A percentile compares a stretch with the other conserved stretches of the same genome.
These are phyloP conservation scores for Tokudaia tokunoshimensis DNA, from an alignment of 2,797 vertebrate genomes.

Conservation along the genomic window DNA sequence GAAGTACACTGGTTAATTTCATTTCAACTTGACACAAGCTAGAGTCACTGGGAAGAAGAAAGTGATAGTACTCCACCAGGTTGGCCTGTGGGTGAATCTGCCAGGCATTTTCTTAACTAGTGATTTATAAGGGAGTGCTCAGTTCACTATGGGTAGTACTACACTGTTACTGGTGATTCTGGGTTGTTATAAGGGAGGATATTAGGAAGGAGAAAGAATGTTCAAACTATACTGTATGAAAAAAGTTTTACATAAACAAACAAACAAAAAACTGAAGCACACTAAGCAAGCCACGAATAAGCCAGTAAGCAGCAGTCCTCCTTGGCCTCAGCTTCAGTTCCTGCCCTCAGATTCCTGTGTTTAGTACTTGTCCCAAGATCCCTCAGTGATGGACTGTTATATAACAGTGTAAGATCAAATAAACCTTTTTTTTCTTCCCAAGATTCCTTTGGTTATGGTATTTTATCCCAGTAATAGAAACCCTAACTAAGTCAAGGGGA, in stretches of 20 bases:
- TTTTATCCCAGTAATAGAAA: neutral
- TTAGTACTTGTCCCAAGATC: neutral
- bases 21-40: neutral
- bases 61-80: neutral
- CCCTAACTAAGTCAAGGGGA: neutral
- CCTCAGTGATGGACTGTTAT: neutral
- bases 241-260: neutral
- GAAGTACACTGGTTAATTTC: neutral
- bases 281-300: neutral
- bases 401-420: neutral
- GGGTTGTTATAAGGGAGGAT: neutral
- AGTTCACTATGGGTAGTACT: neutral
- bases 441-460: neutral
- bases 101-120: neutral
- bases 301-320: neutral
- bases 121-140: too few species aligned
- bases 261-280: neutral
- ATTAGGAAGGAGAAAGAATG: neutral
- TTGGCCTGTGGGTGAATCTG: neutral
- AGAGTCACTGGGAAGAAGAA: neutral
- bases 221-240: neutral
- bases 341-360: neutral
- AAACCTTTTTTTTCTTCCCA: neutral
- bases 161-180: too few species aligned
- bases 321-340: neutral